A percentile compares a stretch with the other conserved stretches of the same genome.
phyloP scores from a whole-genome alignment of 2,888 invertebrate genomes.

The Camptogramma bilineatum region DNA sequence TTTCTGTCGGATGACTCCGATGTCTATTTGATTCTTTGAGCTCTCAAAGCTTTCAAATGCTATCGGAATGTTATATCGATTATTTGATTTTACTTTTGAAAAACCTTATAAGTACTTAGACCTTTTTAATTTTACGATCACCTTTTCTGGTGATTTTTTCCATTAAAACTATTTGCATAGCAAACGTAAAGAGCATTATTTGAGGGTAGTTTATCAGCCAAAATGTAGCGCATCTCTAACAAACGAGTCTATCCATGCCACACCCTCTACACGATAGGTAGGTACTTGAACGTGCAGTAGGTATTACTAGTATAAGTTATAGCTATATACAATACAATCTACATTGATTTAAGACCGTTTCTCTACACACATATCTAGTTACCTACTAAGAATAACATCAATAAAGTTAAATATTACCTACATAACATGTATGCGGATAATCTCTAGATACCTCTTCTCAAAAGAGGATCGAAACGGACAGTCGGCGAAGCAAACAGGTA shows the following conservation, averaged over 20 bases:
- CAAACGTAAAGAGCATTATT: neutral
- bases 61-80: neutral
- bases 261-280: conserved; percentile 45
- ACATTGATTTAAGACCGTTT: conserved; percentile 66
- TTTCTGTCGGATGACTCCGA: neutral
- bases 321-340: conserved; percentile 74
- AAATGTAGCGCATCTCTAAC: conserved; percentile 45
- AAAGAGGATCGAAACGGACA: conserved; percentile 29
- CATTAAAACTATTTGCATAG: neutral
- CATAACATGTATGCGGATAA: conserved; percentile 23
- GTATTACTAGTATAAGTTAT: conserved; percentile 55
- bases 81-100: too few relatives aligned
- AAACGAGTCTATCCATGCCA: conserved; percentile 49
- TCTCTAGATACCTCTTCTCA: conserved; percentile 21
- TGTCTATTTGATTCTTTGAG: neutral
- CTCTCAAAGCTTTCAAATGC: neutral
- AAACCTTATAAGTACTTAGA: neutral
- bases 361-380: conserved; percentile 47
- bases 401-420: conserved; percentile 36
- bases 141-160: neutral
- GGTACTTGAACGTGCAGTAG: conserved; percentile 62
- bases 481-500: conserved; percentile 26
- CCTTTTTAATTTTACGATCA: neutral
- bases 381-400: conserved; percentile 49
- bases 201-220: conserved; percentile 41